Evolutionary conservation across 2,797 vertebrate genomes (phyloP), one percentile per base, ranked within the genome.

Genomic region (Amniataba percoides): DNA sequence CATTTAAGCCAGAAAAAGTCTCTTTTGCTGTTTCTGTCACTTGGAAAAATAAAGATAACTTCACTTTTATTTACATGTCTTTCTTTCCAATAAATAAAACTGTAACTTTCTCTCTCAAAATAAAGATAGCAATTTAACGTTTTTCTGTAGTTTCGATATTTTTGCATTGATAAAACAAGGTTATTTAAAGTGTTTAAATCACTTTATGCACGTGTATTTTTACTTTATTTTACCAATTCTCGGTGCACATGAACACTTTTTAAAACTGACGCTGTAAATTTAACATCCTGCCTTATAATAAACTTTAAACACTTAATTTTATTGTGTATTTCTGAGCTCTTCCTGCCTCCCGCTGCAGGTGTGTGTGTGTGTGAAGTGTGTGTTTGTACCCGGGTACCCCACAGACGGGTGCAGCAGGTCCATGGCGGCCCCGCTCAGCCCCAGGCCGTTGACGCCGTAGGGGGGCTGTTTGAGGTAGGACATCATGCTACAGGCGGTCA

Each of bases 401-500:
- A 99, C 98, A 0, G 97, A 97, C 12, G 97, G 97, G 81, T 99
- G 98, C 80, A 99, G 96, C 71, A 99, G 94, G 88, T 98, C 98
- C 97, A 98, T 98, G 74, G 96, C 94, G 0, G 97, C 96, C 36
- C 97, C 97, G 23, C 96, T 96, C 39, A 99, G 97, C 95, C 97
- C 96, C 94, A 99, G 95, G 90, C 98, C 97, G 85, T 97, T 99
- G 96, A 98, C 97, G 93, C 96, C 96, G 53, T 99, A 99, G 80
- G 97, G 98, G 92, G 97, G 96, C 96, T 99, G 97, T 96, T 98
- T 99, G 95, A 98, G 97, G 96, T 98, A 99, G 96, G 98, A 98
- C 97, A 97, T 97, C 98, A 99, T 99, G 96, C 97, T 98, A 97
- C 96, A 96, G 95, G 96, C 96, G 89, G 92, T 94, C 94, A 95